A percentile compares a stretch with the other conserved stretches of the same genome.
phyloP scores from a whole-genome alignment of 1,140 invertebrate species.

The Drosophila persimilis region DNA sequence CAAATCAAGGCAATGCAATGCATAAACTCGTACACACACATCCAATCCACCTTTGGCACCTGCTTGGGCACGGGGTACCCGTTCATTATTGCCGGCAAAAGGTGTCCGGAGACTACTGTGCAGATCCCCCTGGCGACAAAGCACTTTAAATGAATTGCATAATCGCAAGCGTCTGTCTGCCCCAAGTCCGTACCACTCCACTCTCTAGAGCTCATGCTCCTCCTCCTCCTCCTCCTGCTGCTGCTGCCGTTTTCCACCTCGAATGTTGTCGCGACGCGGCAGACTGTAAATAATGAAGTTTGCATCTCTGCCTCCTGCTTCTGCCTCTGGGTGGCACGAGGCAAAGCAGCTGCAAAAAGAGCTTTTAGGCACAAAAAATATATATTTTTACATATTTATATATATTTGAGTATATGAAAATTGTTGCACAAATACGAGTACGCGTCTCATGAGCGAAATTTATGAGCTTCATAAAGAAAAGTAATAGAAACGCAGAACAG shows the following conservation, averaged over 20 bases:
- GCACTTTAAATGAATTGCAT: constrained; percentile 75
- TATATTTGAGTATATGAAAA: constrained; percentile 46
- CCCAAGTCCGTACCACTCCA: background rate
- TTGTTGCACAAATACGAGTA: constrained; percentile 40
- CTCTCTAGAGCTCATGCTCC: background rate
- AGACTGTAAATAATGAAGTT: constrained; percentile 81
- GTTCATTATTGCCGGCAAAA: constrained; percentile 57
- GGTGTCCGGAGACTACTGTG: constrained; percentile 20
- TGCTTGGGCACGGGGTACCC: constrained; percentile 12
- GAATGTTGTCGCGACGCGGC: constrained; percentile 68
- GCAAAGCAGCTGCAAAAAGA: constrained; percentile 42
- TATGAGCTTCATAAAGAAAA: constrained; percentile 46
- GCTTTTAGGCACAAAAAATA: constrained; percentile 52
- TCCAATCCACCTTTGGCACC: background rate
- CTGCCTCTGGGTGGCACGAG: constrained; percentile 32
- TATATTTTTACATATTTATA: constrained; percentile 14
- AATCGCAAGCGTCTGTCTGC: constrained; percentile 38
- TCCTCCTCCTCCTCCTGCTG: too few species aligned
- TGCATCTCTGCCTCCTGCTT: constrained; percentile 35
- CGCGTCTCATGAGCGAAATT: constrained; percentile 36
- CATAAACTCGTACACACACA: background rate
- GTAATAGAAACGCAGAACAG: constrained; percentile 12
- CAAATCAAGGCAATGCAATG: constrained; percentile 39
- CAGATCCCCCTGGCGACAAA: constrained; percentile 23
- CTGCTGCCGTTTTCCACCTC: too few species aligned